These are phyloP conservation scores for Ips nitidus DNA, from an alignment of 1,140 invertebrate species.

Conservation along the genomic window DNA sequence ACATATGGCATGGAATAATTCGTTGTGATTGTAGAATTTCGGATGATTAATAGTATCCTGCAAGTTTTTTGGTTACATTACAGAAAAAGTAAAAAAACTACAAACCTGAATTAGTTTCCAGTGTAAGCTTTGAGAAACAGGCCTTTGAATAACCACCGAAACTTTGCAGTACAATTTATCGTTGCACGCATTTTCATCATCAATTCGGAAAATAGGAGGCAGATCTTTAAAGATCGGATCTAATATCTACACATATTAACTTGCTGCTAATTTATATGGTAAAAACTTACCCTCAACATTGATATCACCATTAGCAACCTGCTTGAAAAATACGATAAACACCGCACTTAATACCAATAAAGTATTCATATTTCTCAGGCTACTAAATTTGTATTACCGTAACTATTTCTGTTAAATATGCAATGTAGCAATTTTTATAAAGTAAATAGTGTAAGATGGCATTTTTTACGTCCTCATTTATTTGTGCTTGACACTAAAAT, in stretches of 20 bases:
- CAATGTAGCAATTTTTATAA: no score
- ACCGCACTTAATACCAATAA: no score
- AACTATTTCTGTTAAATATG: no score
- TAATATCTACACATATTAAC: background rate
- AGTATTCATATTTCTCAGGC: no score
- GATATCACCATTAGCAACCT: no score
- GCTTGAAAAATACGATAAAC: no score
- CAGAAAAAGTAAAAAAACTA: background rate
- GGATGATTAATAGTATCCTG: conserved; percentile 16
- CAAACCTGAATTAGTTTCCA: conserved; percentile 16
- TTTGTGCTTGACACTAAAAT: no score
- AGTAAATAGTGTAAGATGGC: no score
- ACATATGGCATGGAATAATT: conserved; percentile 22
- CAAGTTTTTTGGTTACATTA: background rate
- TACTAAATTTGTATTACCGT: no score
- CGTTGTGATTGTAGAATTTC: conserved; percentile 28
- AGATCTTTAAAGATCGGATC: background rate
- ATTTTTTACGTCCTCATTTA: no score
- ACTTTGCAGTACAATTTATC: conserved; percentile 6
- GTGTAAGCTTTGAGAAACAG: background rate
- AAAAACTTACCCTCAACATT: no score
- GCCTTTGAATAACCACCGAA: conserved; percentile 7
- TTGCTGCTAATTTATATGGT: no score
- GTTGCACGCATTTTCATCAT: conserved; percentile 15
- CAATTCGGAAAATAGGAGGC: conserved; percentile 20